These are phyloP conservation scores for Puntigrus tetrazona DNA, from an alignment of 2,113 vertebrate species.

Conservation along the genomic window DNA sequence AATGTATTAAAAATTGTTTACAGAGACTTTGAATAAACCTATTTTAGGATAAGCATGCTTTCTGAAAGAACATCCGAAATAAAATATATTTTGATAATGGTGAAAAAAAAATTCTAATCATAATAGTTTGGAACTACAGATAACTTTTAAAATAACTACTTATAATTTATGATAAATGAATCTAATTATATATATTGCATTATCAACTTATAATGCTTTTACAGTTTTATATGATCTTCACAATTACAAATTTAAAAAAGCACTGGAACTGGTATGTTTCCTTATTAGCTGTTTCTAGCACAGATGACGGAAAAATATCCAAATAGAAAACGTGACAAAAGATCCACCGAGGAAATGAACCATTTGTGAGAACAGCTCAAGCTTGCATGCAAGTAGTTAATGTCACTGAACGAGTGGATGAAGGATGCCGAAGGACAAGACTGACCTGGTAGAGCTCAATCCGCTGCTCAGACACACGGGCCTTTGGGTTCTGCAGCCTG, in stretches of 20 bases:
- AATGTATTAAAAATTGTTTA: not conserved
- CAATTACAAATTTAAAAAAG: too few species aligned
- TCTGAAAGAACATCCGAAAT: not conserved
- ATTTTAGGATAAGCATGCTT: not conserved
- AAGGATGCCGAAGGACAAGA: not conserved
- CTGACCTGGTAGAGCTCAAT: conserved; percentile 96
- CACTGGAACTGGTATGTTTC: too few species aligned
- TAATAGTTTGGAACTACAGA: not conserved
- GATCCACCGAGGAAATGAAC: not conserved
- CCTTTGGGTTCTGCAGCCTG: conserved; percentile 87
- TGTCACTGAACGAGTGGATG: not conserved
- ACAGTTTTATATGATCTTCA: too few species aligned
- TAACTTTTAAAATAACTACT: not conserved
- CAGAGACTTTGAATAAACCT: not conserved
- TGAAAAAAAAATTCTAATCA: not conserved
- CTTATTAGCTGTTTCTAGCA: too few species aligned
- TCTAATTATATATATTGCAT: too few species aligned
- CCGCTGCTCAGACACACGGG: conserved; percentile 88
- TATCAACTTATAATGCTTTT: too few species aligned
- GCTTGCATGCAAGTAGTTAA: not conserved
- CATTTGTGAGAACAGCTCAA: not conserved
- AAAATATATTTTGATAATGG: not conserved
- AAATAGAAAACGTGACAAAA: not conserved
- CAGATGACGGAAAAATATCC: too few species aligned
- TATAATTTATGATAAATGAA: not conserved